Conservation (phyloP, 2,797 vertebrate species). For the Aeoliscus strigatus region DNA sequence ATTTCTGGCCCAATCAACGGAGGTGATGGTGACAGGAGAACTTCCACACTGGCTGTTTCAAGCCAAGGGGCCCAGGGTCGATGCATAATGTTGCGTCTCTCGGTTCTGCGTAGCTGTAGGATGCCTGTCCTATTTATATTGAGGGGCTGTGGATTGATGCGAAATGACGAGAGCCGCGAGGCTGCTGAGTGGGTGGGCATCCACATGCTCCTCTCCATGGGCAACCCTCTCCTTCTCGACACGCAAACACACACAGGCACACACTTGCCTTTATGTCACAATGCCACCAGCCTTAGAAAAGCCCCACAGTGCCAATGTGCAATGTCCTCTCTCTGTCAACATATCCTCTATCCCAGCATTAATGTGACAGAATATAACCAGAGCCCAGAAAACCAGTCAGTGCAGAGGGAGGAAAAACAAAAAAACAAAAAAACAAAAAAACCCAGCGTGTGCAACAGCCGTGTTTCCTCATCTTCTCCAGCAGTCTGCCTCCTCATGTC, state of each 20-base stretch:
- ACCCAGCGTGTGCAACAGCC: conserved; percentile 42
- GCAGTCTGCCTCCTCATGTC: conserved; percentile 33
- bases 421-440: too few relatives aligned
- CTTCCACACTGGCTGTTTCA: conserved; percentile 45
- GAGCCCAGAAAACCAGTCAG: conserved; percentile 55
- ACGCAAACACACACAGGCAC: conserved; percentile 35
- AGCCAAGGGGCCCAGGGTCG: conserved; percentile 55
- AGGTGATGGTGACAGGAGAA: conserved; percentile 23
- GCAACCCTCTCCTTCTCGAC: conserved; percentile 53
- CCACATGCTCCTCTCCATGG: conserved; percentile 73
- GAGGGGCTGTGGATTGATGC: conserved; percentile 76
- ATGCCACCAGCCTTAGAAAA: conserved; percentile 67
- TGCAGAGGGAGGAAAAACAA: conserved; percentile 33
- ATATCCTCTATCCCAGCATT: conserved; percentile 62
- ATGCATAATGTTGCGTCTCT: conserved; percentile 64
- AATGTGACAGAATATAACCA: conserved; percentile 75
- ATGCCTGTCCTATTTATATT: conserved; percentile 77
- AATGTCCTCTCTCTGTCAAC: conserved; percentile 75
- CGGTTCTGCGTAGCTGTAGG: conserved; percentile 68
- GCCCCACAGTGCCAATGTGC: conserved; percentile 67
- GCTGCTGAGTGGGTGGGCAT: conserved; percentile 71
- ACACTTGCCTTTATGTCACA: conserved; percentile 64
- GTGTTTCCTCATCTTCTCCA: conserved; percentile 38
- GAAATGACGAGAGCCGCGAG: conserved; percentile 76
- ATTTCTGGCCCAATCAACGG: conserved; percentile 17